Evolutionary conservation across 2,797 vertebrate genomes (phyloP), one percentile per base, ranked within the genome.

Genomic region (Salarias fasciatus): DNA sequence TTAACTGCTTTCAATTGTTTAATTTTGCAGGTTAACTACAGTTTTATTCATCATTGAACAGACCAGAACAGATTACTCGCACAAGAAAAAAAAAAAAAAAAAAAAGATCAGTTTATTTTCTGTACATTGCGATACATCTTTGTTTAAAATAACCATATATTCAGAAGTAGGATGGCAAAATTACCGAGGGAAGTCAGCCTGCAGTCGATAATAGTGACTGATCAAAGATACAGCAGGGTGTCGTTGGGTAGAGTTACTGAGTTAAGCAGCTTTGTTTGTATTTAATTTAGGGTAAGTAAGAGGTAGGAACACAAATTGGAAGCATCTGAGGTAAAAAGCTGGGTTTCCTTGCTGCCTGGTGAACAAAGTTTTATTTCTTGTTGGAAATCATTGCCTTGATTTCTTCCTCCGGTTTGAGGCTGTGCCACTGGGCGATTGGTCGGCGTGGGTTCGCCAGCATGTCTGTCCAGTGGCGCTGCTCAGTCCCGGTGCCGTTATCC

Each of bases 351-450:
- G 47, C 46, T 15, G 5, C 11, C 14, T n/a, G 37, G 18, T 24
- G 31, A 38, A 35, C 43, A 54, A 11, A 1, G 15, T 24, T 75
- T 89, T 87, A 98, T 90, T 98, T 98, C 89, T 98, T 98, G 79
- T 91, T 93, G 0, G 92, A 93, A 74, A 99, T 93, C 69, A 94
- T 91, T 55, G 92, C 92, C 1, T 99, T 95, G 18, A 99, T 93
- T 52, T 99, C 97, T 42, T 99, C 97, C 84, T 98, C 95, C 0
- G 93, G 87, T 91, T 95, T 92, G 42, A 99, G 92, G 70, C 94
- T 95, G 53, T 99, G 98, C 97, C 98, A 99, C 77, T 99, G 97
- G 55, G 97, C 97, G 2, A 99, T 97, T 61, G 98, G 98, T 86
- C 98, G 93, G 68, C 98, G 88, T 1, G 98, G 98, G 75, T 96